Conservation (phyloP, 2,113 vertebrate species). For the Paralichthys olivaceus region DNA sequence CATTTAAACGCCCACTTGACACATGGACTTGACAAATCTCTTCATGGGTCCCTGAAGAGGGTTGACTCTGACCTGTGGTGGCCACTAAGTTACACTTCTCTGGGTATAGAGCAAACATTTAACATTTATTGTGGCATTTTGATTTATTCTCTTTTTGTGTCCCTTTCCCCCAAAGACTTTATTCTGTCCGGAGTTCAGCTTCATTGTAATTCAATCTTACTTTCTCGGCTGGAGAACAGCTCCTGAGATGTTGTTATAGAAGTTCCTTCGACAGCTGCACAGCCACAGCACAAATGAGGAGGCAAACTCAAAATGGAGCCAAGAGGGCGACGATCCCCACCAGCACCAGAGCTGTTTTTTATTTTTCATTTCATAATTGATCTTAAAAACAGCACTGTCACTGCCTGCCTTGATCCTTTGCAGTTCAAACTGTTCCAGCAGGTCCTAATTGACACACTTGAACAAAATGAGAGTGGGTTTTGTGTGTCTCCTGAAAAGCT, state of each 20-base stretch:
- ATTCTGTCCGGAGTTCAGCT: slow-evolving; percentile 49
- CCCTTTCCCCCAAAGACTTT: slow-evolving; percentile 18
- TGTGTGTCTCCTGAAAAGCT: background rate
- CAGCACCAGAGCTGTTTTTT: slow-evolving; percentile 24
- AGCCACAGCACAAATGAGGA: slow-evolving; percentile 43
- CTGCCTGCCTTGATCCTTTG: slow-evolving; percentile 1
- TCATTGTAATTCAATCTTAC: slow-evolving; percentile 49
- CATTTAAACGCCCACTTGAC: slow-evolving; percentile 67
- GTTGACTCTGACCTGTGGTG: slow-evolving; percentile 58
- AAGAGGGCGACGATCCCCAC: slow-evolving; percentile 23
- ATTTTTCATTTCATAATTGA: slow-evolving; percentile 27
- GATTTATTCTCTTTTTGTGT: slow-evolving; percentile 58
- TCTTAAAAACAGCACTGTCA: slow-evolving; percentile 2
- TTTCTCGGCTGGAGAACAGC: slow-evolving; percentile 35
- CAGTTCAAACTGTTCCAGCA: slow-evolving; percentile 11
- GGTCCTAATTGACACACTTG: slow-evolving; percentile 42
- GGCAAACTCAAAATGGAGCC: slow-evolving; percentile 8
- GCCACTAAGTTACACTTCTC: slow-evolving; percentile 23
- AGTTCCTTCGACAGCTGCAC: slow-evolving; percentile 26
- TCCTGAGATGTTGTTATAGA: slow-evolving; percentile 39
- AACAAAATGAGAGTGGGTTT: slow-evolving; percentile 20
- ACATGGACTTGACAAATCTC: slow-evolving; percentile 65
- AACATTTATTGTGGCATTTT: slow-evolving; percentile 65
- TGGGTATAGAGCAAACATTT: slow-evolving; percentile 54
- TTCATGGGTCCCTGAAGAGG: slow-evolving; percentile 63